Percentiles rank a stretch among this genome's conserved stretches.
Evolutionary conservation across 2,113 vertebrate genomes (phyloP).

Genomic region (Cynoglossus semilaevis): DNA sequence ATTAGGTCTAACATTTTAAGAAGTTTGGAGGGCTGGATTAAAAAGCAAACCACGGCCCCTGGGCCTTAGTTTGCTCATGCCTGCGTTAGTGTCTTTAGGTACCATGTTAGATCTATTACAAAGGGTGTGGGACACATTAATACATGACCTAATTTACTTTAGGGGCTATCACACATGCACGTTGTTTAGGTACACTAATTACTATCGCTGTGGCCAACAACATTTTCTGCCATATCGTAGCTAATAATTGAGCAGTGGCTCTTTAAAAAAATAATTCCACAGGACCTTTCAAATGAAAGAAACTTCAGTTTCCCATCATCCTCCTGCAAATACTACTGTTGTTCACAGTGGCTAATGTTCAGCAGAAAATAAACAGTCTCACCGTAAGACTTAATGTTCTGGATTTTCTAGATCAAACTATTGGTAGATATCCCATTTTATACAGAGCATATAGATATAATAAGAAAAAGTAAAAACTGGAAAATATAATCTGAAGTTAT

Average conservation of each 20-base stretch:
- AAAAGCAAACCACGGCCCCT: too few relatives aligned
- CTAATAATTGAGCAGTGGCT: too few relatives aligned
- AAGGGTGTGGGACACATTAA: too few relatives aligned
- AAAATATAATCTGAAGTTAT: background rate
- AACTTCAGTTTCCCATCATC: background rate
- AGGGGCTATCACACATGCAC: too few relatives aligned
- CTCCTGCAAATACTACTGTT: background rate
- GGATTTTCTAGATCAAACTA: background rate
- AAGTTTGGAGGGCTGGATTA: too few relatives aligned
- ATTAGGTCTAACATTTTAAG: too few relatives aligned
- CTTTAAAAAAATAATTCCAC: too few relatives aligned
- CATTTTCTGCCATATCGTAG: background rate
- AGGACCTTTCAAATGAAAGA: background rate
- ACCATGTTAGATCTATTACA: too few relatives aligned
- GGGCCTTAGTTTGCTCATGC: too few relatives aligned
- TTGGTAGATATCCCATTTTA: background rate
- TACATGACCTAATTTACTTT: background rate
- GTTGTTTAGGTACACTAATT: too few relatives aligned
- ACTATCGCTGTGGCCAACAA: too few relatives aligned
- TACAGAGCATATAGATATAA: constrained; percentile 1
- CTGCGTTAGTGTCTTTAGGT: too few relatives aligned
- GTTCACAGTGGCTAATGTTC: constrained; percentile 6
- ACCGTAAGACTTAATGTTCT: constrained; percentile 1
- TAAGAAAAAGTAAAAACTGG: background rate
- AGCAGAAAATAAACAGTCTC: constrained; percentile 3